A percentile compares a stretch with the other conserved stretches of the same genome.
These are phyloP conservation scores for Hemichromis elongatus DNA, from an alignment of 2,113 vertebrate genomes.

Conservation along the genomic window DNA sequence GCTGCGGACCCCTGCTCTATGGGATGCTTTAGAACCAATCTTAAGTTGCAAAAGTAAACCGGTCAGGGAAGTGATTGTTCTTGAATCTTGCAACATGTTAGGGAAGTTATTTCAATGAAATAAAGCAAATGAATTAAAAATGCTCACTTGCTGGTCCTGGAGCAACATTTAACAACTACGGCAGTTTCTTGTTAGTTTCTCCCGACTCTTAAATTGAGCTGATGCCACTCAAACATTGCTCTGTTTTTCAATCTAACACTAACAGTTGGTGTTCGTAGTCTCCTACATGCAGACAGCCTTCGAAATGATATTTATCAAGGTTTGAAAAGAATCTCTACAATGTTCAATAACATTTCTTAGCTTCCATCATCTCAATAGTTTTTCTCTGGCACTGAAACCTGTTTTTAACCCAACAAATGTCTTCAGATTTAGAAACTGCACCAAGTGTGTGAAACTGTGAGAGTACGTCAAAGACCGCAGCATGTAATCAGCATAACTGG, in stretches of 20 bases:
- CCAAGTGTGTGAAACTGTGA: not conserved
- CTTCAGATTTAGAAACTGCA: not conserved
- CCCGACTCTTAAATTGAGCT: not conserved
- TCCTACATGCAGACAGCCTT: not conserved
- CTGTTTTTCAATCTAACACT: not conserved
- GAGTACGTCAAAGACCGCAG: not conserved
- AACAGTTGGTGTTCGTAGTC: not conserved
- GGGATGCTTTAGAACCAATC: not conserved
- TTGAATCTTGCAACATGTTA: not conserved
- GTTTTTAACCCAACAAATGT: not conserved
- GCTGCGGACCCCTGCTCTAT: no score
- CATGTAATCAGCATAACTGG: constrained; percentile 16
- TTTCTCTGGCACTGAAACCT: not conserved
- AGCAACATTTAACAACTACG: not conserved
- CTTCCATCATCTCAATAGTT: not conserved
- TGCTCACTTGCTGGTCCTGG: not conserved
- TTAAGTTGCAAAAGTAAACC: not conserved
- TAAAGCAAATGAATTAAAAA: not conserved
- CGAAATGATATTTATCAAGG: not conserved
- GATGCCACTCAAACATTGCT: not conserved
- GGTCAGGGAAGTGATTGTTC: not conserved
- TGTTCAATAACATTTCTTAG: not conserved
- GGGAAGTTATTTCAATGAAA: not conserved
- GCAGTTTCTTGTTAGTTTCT: not conserved
- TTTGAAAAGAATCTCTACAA: not conserved